These are phyloP conservation scores for Squalus acanthias DNA, from an alignment of 2,797 vertebrate genomes.

Conservation along the genomic window DNA sequence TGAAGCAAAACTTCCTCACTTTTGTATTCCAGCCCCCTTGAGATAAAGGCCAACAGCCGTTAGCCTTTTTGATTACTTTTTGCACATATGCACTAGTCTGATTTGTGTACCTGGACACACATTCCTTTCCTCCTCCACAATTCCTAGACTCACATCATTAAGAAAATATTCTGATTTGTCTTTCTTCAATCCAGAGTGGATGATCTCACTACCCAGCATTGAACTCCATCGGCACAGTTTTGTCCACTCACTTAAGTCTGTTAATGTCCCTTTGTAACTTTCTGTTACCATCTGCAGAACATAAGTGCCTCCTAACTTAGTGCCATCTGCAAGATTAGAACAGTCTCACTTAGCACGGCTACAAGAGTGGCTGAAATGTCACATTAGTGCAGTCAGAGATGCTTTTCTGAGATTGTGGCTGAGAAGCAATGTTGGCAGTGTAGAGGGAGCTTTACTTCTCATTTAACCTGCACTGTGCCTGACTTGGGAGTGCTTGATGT, in stretches of 20 bases:
- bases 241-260: neutral
- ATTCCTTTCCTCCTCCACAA: neutral
- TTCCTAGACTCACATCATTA: neutral
- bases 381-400: neutral
- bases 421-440: neutral
- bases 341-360: neutral
- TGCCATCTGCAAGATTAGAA: too few relatives aligned
- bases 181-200: neutral
- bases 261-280: neutral
- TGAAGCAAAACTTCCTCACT: neutral
- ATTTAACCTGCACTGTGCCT: neutral
- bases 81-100: neutral
- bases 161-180: neutral
- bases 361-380: neutral
- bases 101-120: neutral
- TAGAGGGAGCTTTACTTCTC: neutral
- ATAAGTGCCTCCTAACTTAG: neutral
- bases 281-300: neutral
- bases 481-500: neutral
- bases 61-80: neutral
- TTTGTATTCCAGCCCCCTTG: neutral
- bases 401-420: neutral
- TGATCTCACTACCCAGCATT: neutral
- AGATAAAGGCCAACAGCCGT: neutral
- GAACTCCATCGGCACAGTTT: neutral